Percentiles rank a stretch among this genome's conserved stretches.
Conservation (phyloP, 1,140 invertebrate species). For the fruit fly (Drosophila melanogaster) region DNA sequence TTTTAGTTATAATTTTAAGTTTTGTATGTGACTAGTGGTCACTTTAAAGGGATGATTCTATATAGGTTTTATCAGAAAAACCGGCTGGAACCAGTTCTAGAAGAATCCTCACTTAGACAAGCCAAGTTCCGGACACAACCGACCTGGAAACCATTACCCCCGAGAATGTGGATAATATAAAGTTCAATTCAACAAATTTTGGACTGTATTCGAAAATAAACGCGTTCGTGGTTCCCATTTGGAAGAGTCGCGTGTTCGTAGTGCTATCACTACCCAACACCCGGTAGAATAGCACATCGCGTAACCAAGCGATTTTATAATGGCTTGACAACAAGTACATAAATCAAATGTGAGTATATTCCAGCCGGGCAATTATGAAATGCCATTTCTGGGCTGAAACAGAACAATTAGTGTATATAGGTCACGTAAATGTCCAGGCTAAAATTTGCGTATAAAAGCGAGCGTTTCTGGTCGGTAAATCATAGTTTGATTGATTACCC, state of each 20-base stretch:
- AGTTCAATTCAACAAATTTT: slow-evolving; percentile 14
- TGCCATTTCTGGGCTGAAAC: slow-evolving; percentile 36
- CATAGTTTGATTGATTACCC: slow-evolving; percentile 79
- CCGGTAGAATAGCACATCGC: slow-evolving; percentile 59
- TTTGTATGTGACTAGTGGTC: no score
- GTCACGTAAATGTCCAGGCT: slow-evolving; percentile 71
- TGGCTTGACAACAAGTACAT: slow-evolving; percentile 28
- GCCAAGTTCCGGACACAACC: slow-evolving; percentile 6
- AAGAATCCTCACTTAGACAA: background rate
- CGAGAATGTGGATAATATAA: slow-evolving; percentile 54
- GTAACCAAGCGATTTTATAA: slow-evolving; percentile 78
- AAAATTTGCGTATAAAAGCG: slow-evolving; percentile 69
- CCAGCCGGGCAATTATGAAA: slow-evolving; percentile 57
- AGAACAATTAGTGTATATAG: slow-evolving; percentile 41
- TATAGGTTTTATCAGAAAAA: background rate
- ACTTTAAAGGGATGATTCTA: no score
- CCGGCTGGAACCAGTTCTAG: background rate
- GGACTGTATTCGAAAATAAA: slow-evolving; percentile 25
- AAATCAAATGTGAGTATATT: slow-evolving; percentile 50
- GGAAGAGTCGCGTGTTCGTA: slow-evolving; percentile 34
- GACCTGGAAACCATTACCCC: slow-evolving; percentile 4
- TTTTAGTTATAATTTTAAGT: no score
- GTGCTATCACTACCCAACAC: slow-evolving; percentile 4
- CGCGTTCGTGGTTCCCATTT: slow-evolving; percentile 44
- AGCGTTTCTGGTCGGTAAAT: slow-evolving; percentile 40